Percentiles rank a stretch among this genome's conserved stretches.
Conservation (phyloP, 2,797 vertebrate genomes). For the Dallia pectoralis region DNA sequence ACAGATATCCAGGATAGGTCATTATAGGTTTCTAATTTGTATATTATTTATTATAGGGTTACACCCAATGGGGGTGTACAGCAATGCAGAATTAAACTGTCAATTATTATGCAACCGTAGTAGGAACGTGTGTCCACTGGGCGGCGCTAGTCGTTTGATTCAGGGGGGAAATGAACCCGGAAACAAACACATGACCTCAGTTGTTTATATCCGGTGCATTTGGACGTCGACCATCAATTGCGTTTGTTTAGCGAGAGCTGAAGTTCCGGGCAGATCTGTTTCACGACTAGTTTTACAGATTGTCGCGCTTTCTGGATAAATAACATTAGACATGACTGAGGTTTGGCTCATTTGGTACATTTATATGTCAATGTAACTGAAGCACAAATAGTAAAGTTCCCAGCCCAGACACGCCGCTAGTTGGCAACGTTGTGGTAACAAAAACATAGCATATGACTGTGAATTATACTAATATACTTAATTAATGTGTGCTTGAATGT, state of each 20-base stretch:
- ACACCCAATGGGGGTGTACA: not conserved
- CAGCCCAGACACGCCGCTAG: not conserved
- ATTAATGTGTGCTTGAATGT: no score
- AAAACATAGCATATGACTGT: not conserved
- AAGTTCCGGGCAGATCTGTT: not conserved
- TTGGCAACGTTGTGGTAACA: not conserved
- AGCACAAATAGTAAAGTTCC: not conserved
- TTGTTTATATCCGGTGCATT: constrained; percentile 55
- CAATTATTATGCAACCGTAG: not conserved
- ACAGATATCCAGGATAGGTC: not conserved
- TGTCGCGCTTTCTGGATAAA: not conserved
- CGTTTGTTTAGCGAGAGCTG: not conserved
- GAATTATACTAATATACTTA: no score
- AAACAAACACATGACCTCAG: not conserved
- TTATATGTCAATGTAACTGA: not conserved
- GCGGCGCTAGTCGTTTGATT: constrained; percentile 7
- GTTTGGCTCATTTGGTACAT: constrained; percentile 38
- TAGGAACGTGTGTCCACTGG: not conserved
- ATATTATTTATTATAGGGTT: no score
- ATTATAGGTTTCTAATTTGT: not conserved
- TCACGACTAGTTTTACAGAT: not conserved
- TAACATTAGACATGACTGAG: constrained; percentile 58
- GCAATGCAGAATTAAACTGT: not conserved
- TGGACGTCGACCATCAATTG: not conserved
- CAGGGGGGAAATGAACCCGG: not conserved